Percentiles rank a stretch among this genome's conserved stretches.
Conservation (phyloP, 2,888 invertebrate genomes). For the Hanleya hanleyi region DNA sequence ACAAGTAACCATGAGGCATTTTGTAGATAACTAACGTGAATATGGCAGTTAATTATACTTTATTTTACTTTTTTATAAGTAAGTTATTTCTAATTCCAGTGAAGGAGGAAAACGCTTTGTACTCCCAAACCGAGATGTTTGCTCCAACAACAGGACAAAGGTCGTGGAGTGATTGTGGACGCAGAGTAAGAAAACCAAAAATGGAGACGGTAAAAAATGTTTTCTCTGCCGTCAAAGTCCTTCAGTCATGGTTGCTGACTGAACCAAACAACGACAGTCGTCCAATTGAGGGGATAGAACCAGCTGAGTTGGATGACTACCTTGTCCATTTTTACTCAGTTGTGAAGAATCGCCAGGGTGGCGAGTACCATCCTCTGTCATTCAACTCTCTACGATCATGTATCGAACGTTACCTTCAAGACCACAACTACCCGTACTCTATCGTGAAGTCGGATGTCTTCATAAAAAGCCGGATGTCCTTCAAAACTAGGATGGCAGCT, state of each 20-base stretch:
- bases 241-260: not conserved
- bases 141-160: no score
- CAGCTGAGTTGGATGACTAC: not conserved
- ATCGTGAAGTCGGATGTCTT: not conserved
- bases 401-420: not conserved
- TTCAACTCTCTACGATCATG: not conserved
- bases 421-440: not conserved
- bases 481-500: not conserved
- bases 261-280: not conserved
- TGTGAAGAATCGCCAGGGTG: slow-evolving; percentile 4
- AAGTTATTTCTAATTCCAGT: no score
- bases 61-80: no score
- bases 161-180: no score
- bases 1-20: no score
- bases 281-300: not conserved
- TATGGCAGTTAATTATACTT: no score
- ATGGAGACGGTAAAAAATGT: not conserved
- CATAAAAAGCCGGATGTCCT: not conserved
- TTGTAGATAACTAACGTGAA: no score
- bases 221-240: not conserved
- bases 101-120: no score
- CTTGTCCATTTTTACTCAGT: not conserved
- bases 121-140: no score
- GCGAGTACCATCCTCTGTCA: not conserved
- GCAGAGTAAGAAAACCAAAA: no score